Percentiles rank a stretch among this genome's conserved stretches.
Evolutionary conservation across 2,113 vertebrate genomes (phyloP).

Genomic region (Tragelaphus strepsiceros): DNA sequence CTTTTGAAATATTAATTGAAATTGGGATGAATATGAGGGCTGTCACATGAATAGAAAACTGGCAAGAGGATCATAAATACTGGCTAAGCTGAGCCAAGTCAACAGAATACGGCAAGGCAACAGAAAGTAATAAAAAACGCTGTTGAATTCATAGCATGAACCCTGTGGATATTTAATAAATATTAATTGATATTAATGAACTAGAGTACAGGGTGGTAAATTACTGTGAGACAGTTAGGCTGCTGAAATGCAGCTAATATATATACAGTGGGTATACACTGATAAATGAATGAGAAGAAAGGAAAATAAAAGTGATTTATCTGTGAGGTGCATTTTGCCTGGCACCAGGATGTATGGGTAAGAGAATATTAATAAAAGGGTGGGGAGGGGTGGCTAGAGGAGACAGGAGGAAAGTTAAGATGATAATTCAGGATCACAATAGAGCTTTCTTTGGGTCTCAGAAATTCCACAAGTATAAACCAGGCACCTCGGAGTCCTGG

Average conservation of each 20-base stretch:
- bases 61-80: slow-evolving; percentile 10
- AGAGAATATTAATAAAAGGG: not conserved
- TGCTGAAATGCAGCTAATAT: not conserved
- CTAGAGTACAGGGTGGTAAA: not conserved
- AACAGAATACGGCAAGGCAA: not conserved
- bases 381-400: not conserved
- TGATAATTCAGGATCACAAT: not conserved
- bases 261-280: not conserved
- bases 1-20: slow-evolving; percentile 57
- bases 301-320: not conserved
- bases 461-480: not conserved
- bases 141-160: not conserved
- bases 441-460: not conserved
- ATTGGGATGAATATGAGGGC: slow-evolving; percentile 4
- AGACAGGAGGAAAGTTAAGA: not conserved
- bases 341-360: not conserved
- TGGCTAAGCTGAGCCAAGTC: not conserved
- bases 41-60: slow-evolving; percentile 1
- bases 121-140: slow-evolving; percentile 14
- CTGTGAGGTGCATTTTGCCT: not conserved
- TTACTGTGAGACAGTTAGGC: not conserved
- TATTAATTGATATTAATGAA: slow-evolving; percentile 53
- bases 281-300: slow-evolving; percentile 5
- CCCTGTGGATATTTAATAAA: slow-evolving; percentile 29
- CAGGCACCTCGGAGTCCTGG: not conserved